Evolutionary conservation across 2,113 vertebrate genomes (phyloP), one percentile per base, ranked within the genome.

Genomic region (Scomber japonicus): DNA sequence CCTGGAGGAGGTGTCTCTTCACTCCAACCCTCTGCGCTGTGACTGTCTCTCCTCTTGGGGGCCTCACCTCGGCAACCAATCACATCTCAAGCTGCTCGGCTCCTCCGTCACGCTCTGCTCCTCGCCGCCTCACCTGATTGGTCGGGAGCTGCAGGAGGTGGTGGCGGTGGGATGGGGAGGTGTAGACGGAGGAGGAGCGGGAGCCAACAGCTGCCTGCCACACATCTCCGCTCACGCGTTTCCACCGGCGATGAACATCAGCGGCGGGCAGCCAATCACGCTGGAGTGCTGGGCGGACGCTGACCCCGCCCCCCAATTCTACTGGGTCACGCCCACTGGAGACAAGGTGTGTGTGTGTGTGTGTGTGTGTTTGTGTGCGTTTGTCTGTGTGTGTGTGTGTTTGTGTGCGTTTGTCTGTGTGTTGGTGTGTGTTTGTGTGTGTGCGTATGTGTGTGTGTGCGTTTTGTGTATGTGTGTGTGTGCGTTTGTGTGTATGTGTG

Each of bases 301-400:
- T 24, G 95, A 96, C 60, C 95, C 95, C 3, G 88, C 91, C 51
- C 95, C 96, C 3, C 95, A 96, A 83, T 95, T 96, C 75, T 96
- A 96, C 67, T 96, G 96, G 96, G 93, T 96, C 44, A 95, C 95
- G 0, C 95, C 95, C 3, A 93, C 92, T 2, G 96, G 96, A 68
- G 94, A 95, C 81, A 96, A 96, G 90, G 93, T 93, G 78, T 17
- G 91, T 11, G 17, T 17, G 5, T 31, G 13, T 59, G 45, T 3
- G 14, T 8, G 16, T 40, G 44, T 40, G 56, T 72, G 13, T 62
- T 14, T 44, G 44, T 56, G 17, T 31, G 24, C 27, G 8, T 55
- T n/a, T 45, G 46, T 17, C 6, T 17, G 5, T 35, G 24, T 27
- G 24, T 27, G 24, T 27, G 24, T 27, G 24, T 27, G 24, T 27